Evolutionary conservation across 2,888 invertebrate species (phyloP), one percentile per base, ranked within the genome.

Genomic region (Eucera pruinosa): DNA sequence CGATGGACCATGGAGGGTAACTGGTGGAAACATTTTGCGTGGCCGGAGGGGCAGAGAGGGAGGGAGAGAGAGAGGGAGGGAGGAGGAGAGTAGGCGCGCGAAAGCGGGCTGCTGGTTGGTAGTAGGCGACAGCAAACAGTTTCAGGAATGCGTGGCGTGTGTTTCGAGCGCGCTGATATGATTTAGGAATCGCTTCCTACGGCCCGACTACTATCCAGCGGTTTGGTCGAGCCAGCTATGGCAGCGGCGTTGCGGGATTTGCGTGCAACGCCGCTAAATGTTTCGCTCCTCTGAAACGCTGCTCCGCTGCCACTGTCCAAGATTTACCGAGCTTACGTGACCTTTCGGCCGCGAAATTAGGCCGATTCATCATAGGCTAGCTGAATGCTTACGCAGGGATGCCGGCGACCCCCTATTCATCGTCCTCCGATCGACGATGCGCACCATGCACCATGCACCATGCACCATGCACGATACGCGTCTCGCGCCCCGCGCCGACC

Each of bases 291-390:
- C 50, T 55, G 78, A 65, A 72, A 65, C 57, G 72, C 39, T 33
- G 62, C 57, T 36, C 66, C 73, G 68, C 58, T 55, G 69, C 75
- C 83, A 64, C 62, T 39, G 78, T 69, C 76, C 85, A 87, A 90
- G 90, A 90, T 90, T 90, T 90, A 90, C 86, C 79, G 87, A 67
- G 81, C 78, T 72, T 86, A 86, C 89, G 89, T 89, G 89, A 89
- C 89, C 89, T 89, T 88, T 85, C 84, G 85, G 76, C 83, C 87
- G 81, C 89, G 88, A 90, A 90, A 90, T 90, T 90, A 89, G 89
- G 87, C 89, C 89, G 85, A 90, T 90, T 89, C 87, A 88, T 90
- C 90, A 90, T 88, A 78, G 66, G 41, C 61, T 52, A 60, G 62
- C 55, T 82, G 87, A 87, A 86, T 87, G 68, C 71, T 55, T 60